Percentiles rank a stretch among this genome's conserved stretches.
These are phyloP conservation scores for Trachops cirrhosus DNA, from an alignment of 2,797 vertebrate genomes.

Conservation along the genomic window DNA sequence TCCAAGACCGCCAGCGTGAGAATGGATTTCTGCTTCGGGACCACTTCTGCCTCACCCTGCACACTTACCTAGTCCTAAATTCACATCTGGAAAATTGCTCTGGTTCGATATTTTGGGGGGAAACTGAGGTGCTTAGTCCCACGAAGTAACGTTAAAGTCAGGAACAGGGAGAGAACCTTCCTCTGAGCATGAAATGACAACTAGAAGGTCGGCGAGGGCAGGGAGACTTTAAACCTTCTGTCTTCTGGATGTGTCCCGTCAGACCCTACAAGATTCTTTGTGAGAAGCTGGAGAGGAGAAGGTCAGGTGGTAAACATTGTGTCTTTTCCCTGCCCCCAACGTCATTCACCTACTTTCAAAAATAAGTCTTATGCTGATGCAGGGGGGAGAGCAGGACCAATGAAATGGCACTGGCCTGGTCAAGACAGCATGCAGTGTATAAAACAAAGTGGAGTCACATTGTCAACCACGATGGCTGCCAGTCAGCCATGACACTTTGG, in stretches of 20 bases:
- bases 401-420: too few relatives aligned
- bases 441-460: too few relatives aligned
- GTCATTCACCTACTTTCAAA: not conserved
- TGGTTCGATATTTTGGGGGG: not conserved
- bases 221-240: not conserved
- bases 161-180: not conserved
- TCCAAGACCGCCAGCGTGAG: not conserved
- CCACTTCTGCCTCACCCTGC: not conserved
- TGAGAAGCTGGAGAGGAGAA: not conserved
- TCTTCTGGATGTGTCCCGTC: not conserved
- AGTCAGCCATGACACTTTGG: too few relatives aligned
- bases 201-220: not conserved
- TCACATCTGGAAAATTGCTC: not conserved
- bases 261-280: not conserved
- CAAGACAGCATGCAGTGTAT: too few relatives aligned
- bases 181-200: not conserved
- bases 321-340: not conserved
- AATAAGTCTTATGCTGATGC: not conserved
- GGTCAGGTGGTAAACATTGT: not conserved
- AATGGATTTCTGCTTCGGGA: not conserved
- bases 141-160: accelerated
- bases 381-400: too few relatives aligned
- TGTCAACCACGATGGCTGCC: too few relatives aligned
- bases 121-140: not conserved
- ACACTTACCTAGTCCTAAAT: not conserved